phyloP scores from a whole-genome alignment of 2,797 vertebrate species.

The Chelonia mydas region DNA sequence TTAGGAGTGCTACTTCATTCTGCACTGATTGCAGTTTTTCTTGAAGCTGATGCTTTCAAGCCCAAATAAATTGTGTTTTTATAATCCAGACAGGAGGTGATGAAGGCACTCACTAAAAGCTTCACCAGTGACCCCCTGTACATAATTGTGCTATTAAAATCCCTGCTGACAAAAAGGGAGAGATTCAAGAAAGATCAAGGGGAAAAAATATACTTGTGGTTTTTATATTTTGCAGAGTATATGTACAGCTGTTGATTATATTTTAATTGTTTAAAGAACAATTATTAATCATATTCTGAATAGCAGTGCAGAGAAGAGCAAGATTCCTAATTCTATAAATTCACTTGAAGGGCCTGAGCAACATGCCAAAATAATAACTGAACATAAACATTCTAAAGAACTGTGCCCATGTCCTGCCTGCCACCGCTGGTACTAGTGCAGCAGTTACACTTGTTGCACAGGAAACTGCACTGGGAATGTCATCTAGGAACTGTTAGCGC shows the following conservation, averaged over 20 bases:
- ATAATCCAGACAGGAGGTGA: neutral
- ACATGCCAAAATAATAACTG: no score
- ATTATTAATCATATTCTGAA: neutral
- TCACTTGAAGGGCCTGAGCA: no score
- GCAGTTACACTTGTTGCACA: no score
- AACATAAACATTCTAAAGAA: no score
- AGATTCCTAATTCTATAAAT: neutral
- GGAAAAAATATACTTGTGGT: neutral
- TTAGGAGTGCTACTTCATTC: neutral
- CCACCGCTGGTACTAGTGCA: no score
- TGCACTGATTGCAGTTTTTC: neutral
- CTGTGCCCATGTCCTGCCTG: no score
- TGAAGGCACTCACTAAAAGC: neutral
- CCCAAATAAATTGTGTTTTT: neutral
- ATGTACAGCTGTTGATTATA: neutral
- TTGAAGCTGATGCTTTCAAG: neutral
- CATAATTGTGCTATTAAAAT: neutral
- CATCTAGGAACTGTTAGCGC: no score
- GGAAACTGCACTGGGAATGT: no score
- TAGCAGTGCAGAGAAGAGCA: neutral
- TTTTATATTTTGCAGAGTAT: neutral
- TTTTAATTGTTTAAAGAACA: neutral
- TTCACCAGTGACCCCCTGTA: neutral
- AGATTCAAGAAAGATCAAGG: neutral
- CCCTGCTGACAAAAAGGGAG: neutral